Evolutionary conservation across 2,888 invertebrate species (phyloP).

Genomic region (Cepaea hortensis): DNA sequence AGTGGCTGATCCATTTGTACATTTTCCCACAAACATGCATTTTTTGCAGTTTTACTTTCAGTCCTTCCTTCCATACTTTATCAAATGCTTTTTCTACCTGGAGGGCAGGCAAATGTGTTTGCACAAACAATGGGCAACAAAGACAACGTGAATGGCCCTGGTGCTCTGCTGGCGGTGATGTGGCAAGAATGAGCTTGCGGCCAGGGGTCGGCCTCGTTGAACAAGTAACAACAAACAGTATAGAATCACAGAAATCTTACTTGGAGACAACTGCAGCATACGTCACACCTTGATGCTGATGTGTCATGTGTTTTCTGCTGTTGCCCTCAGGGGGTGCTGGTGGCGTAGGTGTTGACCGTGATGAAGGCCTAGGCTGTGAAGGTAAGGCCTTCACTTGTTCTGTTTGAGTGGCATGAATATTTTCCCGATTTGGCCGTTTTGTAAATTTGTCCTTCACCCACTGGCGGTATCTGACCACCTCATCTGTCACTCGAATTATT

Average conservation of each 20-base stretch:
- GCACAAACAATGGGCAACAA: no score
- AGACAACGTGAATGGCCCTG: no score
- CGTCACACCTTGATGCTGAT: conserved; percentile 11
- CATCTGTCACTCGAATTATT: conserved; percentile 93
- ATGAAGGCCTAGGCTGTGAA: not conserved
- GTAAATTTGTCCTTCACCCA: conserved; percentile 82
- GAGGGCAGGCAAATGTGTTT: no score
- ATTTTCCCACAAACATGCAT: no score
- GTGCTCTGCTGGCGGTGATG: no score
- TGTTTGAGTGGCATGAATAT: not conserved
- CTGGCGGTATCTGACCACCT: conserved; percentile 86
- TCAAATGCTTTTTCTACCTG: no score
- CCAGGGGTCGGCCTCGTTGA: no score
- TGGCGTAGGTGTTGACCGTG: not conserved
- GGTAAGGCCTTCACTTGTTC: not conserved
- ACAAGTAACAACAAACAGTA: no score
- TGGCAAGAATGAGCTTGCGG: no score
- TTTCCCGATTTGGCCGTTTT: conserved; percentile 28
- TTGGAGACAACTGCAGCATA: conserved; percentile 48
- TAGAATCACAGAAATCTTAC: not conserved
- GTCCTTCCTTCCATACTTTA: no score
- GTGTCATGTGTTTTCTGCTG: conserved; percentile 1
- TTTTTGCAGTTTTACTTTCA: no score
- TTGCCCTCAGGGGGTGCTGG: conserved; percentile 9
- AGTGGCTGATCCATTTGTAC: no score